Base-by-base conservation (phyloP, 2,797 vertebrate species). In the Parambassis ranga region DNA sequence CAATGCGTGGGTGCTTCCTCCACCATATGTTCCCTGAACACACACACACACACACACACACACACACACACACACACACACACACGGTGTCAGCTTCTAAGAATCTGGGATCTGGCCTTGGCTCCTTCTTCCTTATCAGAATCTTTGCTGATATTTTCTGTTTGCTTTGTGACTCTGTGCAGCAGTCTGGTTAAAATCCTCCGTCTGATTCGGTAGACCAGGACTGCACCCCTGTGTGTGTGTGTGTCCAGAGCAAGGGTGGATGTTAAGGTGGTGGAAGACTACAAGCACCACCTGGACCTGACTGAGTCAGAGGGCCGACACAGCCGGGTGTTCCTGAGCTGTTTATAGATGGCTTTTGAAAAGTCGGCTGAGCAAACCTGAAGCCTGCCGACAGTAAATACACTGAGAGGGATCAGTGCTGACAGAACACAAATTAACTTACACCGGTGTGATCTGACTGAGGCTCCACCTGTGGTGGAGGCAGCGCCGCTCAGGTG, bases 1-100 rank as follows among this genome's bases (percentile, higher is more conserved):
- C 44, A 51, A 20, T 35, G 70, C 77, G 70, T 73, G 79, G 70
- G 76, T 70, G 70, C 56, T 53, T 84, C 69, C 57, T 76, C 5
- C 36, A 66, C 66, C 75, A 84, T 69, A 75, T 84, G 78, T 64
- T 64, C 64, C 56, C 55, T 44, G 37, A 18, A 51, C 37, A 27
- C 43, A 42, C 51, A 35, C 57, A 41, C 51, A 46, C 38, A 51
- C 51, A 46, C 50, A 49, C 38, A 39, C 52, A 46, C 30, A 36
- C 35, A 43, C 31, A 43, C 46, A 36, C 47, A 30, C 0, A 50
- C 42, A 52, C 4, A 37, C 28, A 7, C 53, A 56, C 22, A 46
- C 41, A 11, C 6, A 52, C 6, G 23, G 36, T 24, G 41, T 48
- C 30, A 63, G 36, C 32, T 26, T 42, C 59, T 0, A 57, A 28